Evolutionary conservation across 2,888 invertebrate genomes (phyloP), one percentile per base, ranked within the genome.

Genomic region (Plebejus argus): DNA sequence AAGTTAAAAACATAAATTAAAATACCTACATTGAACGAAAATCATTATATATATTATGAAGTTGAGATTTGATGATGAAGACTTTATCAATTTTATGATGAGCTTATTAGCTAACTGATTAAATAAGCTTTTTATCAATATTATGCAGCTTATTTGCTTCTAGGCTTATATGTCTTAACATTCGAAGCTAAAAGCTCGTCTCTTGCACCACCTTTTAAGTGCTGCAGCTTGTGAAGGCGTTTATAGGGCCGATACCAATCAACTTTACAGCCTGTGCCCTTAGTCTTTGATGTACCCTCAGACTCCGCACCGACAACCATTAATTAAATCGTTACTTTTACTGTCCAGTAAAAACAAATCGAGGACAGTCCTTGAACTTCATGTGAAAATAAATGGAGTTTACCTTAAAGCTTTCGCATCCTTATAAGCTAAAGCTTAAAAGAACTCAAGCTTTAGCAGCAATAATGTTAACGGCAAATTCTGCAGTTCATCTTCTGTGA

Each of bases 191-290:
- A 8, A 23, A 61, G 23, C 56, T 70, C 79, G 76, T 74, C 76
- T 53, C 76, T 79, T 79, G 80, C 79, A 77, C 81, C 83, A 83
- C 7, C 56, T 18, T 56, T 7, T 82, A 82, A 81, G 83, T 80
- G 78, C 58, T 7, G 56, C 70, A 23, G 10, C 10, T 58, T 39
- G 70, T 23, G 33, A 78, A 78, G 78, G 79, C 82, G 83, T 85
- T 85, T 84, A n/a, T n/a, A 85, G 82, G 82, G 81, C 84, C 84
- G 83, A 78, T 78, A 75, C 84, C 83, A 86, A 87, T 85, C 84
- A 82, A 79, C 76, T 86, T 86, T 86, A 86, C 82, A 80, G 78
- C 84, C 81, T 83, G 83, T 83, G 82, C 82, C 82, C 15, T 53
- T 53, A 53, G 53, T 53, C 53, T 85, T 85, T 82, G 83, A 85